A percentile compares a stretch with the other conserved stretches of the same genome.
Evolutionary conservation across 2,797 vertebrate species (phyloP).

Genomic region (Urophycis tenuis): DNA sequence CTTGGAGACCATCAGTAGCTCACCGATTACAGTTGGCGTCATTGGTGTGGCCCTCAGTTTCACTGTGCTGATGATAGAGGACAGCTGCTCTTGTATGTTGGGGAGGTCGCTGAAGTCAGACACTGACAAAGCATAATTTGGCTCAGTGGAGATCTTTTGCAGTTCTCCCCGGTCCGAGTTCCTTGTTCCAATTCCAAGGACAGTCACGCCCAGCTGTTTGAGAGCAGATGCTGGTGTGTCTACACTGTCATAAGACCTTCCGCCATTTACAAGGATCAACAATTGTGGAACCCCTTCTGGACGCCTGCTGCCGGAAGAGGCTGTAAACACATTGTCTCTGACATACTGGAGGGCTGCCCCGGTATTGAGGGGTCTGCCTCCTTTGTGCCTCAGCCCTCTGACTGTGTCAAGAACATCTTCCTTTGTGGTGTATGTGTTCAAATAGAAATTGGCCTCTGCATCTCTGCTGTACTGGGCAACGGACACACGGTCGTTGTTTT

Average conservation of each 20-base stretch:
- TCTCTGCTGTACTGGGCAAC: conserved; percentile 48
- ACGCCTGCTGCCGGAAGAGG: too few relatives aligned
- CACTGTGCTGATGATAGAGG: conserved; percentile 21
- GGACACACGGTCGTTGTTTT: conserved; percentile 18
- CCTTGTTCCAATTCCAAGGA: conserved; percentile 45
- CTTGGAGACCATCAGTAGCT: background rate
- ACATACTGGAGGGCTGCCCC: too few relatives aligned
- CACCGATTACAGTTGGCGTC: conserved; percentile 12
- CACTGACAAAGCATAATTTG: conserved; percentile 27
- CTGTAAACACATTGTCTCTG: too few relatives aligned
- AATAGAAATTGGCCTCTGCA: background rate
- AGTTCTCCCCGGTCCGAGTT: conserved; percentile 49
- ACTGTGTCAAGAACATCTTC: too few relatives aligned
- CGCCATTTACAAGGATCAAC: too few relatives aligned
- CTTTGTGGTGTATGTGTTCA: too few relatives aligned
- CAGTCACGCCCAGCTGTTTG: conserved; percentile 8
- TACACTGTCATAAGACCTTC: conserved; percentile 15
- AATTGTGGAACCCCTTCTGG: too few relatives aligned
- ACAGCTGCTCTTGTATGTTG: conserved; percentile 9
- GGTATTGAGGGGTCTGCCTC: too few relatives aligned
- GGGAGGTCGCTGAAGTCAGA: conserved; percentile 30
- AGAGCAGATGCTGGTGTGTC: conserved; percentile 36
- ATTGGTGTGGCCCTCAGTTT: conserved; percentile 2
- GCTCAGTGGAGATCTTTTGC: conserved; percentile 31
- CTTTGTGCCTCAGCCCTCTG: too few relatives aligned